Evolutionary conservation across 92 coral and sea anemone species (phyloP), one percentile per base, ranked within the genome.

Genomic region (Phenganax stokvisi): DNA sequence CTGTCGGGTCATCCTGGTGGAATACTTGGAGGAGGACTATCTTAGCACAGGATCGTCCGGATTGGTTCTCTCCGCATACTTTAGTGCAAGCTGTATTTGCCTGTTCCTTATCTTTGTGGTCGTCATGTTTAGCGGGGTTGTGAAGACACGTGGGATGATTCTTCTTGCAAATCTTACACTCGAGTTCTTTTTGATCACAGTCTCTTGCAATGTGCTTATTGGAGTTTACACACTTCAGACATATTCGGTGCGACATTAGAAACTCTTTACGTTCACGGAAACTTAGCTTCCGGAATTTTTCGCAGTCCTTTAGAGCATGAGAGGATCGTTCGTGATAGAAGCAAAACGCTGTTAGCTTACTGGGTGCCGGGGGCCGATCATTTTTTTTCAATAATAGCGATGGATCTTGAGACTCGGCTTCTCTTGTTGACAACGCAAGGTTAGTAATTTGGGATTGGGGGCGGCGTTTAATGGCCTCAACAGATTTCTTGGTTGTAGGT

Each of bases 21-120:
- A 56, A 64, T n/a, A 84, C 78, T 60, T 86, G 71, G 3, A 89
- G 77, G 13, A 86, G 83, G n/a, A 87, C 89, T 56, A 89, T 89
- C 79, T 88, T 80, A 10, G 92, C 89, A 79, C 89, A 89, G 0
- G 88, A 80, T 13, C 85, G 87, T 54, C 8, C 71, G 6, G 72
- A 12, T 80, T 86, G 83, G 84, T 87, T 82, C 83, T 81, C 81
- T 20, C 87, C 81, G 82, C 90, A 90, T 28, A 90, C 89, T 69
- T 88, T 87, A 70, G 86, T 90, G 81, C 90, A 85, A 54, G 85
- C 80, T 37, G 47, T 37, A 37, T 37, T 37, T 37, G 47, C 47
- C 47, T 5, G 47, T 37, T 37, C 47, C 47, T 37, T 37, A 5
- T 37, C 47, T 37, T 37, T 5, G 47, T 37, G 3, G 47, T 37